Percentiles rank a stretch among this genome's conserved stretches.
phyloP scores from a whole-genome alignment of 2,113 vertebrate genomes.

The Oenanthe melanoleuca region DNA sequence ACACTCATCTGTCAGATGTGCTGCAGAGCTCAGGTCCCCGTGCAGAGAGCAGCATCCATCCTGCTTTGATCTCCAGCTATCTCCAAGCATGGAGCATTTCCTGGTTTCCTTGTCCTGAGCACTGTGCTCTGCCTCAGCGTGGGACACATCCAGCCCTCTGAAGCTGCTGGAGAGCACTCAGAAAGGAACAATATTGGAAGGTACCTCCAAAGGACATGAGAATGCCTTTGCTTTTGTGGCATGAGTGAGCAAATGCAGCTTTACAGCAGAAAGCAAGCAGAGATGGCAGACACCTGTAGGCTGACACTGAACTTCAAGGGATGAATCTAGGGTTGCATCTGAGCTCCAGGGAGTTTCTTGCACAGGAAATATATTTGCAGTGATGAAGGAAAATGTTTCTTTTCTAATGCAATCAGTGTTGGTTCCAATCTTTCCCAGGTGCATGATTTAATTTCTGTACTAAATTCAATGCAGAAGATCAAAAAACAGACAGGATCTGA shows the following conservation, averaged over 20 bases:
- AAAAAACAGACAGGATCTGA: not conserved
- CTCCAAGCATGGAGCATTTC: not conserved
- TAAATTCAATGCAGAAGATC: not conserved
- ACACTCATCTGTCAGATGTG: slow-evolving; percentile 37
- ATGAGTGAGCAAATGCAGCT: not conserved
- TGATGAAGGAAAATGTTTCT: not conserved
- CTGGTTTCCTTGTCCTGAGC: slow-evolving; percentile 1
- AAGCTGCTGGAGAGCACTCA: not conserved
- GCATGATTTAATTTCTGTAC: not conserved
- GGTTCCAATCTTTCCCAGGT: not conserved
- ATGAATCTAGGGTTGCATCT: not conserved
- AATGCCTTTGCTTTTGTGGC: not conserved
- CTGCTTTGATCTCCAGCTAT: not conserved
- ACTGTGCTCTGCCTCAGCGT: not conserved
- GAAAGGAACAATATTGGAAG: not conserved
- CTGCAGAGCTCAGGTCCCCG: not conserved
- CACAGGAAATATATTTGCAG: not conserved
- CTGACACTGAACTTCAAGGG: not conserved
- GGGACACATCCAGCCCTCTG: not conserved
- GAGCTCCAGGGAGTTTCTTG: not conserved
- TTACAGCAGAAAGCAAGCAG: not conserved
- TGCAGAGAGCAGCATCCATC: not conserved
- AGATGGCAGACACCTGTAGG: not conserved
- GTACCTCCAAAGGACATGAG: not conserved
- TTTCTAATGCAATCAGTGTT: not conserved